Evolutionary conservation across 2,113 vertebrate genomes (phyloP).

Genomic region (Pelobates fuscus): DNA sequence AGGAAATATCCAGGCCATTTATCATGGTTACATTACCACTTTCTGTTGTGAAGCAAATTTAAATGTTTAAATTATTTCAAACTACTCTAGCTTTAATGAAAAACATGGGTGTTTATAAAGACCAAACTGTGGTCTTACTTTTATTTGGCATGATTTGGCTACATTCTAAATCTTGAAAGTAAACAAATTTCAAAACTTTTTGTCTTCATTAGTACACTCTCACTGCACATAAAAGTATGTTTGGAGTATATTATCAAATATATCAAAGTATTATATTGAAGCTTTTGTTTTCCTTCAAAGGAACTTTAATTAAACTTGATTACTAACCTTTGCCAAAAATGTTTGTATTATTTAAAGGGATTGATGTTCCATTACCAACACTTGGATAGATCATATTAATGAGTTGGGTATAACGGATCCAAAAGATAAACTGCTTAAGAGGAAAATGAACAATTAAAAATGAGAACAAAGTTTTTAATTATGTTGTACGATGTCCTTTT

Average conservation of each 20-base stretch:
- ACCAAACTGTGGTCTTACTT: too few relatives aligned
- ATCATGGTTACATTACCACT: too few relatives aligned
- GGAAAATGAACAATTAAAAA: constrained; percentile 10
- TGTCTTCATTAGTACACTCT: background rate
- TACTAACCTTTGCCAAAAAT: constrained; percentile 21
- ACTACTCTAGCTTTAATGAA: too few relatives aligned
- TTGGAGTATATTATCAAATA: too few relatives aligned
- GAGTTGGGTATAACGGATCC: constrained; percentile 5
- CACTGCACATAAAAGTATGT: too few relatives aligned
- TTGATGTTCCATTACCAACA: constrained; percentile 43
- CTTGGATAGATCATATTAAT: constrained; percentile 41
- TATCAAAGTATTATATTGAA: background rate
- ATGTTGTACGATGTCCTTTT: constrained; percentile 8
- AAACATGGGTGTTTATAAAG: too few relatives aligned
- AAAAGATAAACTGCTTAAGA: constrained; percentile 13
- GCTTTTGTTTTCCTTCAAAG: background rate
- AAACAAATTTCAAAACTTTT: too few relatives aligned
- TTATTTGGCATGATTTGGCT: too few relatives aligned
- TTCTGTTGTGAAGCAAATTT: too few relatives aligned
- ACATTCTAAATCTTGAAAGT: too few relatives aligned
- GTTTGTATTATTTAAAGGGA: constrained; percentile 32
- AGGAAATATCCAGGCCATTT: too few relatives aligned
- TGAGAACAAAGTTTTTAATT: constrained; percentile 27
- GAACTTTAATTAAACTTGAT: constrained; percentile 22
- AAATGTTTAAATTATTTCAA: too few relatives aligned